Evolutionary conservation across 2,113 vertebrate genomes (phyloP), one percentile per base, ranked within the genome.

Genomic region (Bostrychus sinensis): DNA sequence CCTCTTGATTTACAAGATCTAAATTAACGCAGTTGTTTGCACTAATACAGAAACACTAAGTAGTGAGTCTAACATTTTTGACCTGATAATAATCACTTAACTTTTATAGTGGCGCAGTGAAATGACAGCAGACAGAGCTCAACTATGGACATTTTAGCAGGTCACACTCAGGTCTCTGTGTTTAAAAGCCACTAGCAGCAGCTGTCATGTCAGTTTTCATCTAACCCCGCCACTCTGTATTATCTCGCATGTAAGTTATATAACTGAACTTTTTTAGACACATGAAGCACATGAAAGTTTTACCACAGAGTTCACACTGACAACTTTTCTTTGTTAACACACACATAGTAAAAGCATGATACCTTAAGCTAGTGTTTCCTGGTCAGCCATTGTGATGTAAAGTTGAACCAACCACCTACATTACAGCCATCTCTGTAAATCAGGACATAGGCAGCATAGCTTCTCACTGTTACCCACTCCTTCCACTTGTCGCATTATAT

Each of bases 181-280:
- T 28, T 56, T 55, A 5, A 45, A 55, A 50, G 46, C 66, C 19
- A 32, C 38, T 12, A 37, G 75, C 55, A 6, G 62, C 50, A 3
- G 23, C 61, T 56, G 72, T 75, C 75, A 23, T 30, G 42, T 72
- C 53, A 9, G 1, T 13, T 70, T 54, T 78, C 74, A 56, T 75
- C 59, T 43, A 16, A 51, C 19, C 19, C 56, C 36, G 30, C 48
- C 23, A n/a, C 14, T 46, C 63, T 66, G 20, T 56, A 41, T 56
- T 10, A 5, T 65, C 46, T 30, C 77, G 1, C 3, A 28, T 48
- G 65, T 57, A 51, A 17, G 56, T 77, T 78, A 37, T 23, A 8
- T 69, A 72, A 72, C 34, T 42, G 14, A 62, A 26, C 48, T 56
- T 17, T 1, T 62, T 61, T 28, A 20, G 41, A 67, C 58, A 34